phyloP scores from a whole-genome alignment of 2,888 invertebrate genomes.

The Oligia fasciuncula region DNA sequence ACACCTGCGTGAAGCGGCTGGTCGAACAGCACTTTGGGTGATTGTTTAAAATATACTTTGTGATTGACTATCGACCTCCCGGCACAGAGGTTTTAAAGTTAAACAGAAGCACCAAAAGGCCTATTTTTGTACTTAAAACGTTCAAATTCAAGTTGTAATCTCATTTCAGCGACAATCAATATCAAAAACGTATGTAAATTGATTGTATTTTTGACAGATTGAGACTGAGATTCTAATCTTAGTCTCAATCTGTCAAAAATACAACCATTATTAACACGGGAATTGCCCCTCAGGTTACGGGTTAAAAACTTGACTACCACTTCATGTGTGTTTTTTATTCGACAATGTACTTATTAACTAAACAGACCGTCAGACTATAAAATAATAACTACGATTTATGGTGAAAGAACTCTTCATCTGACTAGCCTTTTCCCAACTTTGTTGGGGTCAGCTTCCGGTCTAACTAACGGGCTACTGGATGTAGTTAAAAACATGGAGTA shows the following conservation, averaged over 20 bases:
- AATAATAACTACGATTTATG: neutral
- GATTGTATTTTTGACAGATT: too few species aligned
- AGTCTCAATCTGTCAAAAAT: too few species aligned
- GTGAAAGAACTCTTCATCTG: neutral
- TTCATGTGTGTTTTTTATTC: neutral
- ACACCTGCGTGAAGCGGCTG: conserved; percentile 34
- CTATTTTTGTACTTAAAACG: neutral
- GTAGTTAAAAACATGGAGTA: neutral
- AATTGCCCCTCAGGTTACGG: too few species aligned
- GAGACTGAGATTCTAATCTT: too few species aligned
- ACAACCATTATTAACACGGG: too few species aligned
- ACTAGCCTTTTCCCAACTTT: neutral
- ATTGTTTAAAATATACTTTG: conserved; percentile 44
- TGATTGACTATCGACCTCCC: conserved; percentile 21
- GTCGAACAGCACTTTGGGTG: conserved; percentile 29
- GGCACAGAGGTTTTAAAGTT: neutral
- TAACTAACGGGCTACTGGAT: neutral
- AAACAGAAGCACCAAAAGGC: neutral
- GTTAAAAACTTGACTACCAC: neutral
- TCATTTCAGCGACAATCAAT: too few species aligned
- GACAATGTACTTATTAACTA: neutral
- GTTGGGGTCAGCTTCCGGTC: neutral
- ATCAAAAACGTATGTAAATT: too few species aligned
- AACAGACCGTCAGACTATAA: neutral
- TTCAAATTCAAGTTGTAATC: too few species aligned